Evolutionary conservation across 2,888 invertebrate species (phyloP).

Genomic region (Lasioglossum malachurum): DNA sequence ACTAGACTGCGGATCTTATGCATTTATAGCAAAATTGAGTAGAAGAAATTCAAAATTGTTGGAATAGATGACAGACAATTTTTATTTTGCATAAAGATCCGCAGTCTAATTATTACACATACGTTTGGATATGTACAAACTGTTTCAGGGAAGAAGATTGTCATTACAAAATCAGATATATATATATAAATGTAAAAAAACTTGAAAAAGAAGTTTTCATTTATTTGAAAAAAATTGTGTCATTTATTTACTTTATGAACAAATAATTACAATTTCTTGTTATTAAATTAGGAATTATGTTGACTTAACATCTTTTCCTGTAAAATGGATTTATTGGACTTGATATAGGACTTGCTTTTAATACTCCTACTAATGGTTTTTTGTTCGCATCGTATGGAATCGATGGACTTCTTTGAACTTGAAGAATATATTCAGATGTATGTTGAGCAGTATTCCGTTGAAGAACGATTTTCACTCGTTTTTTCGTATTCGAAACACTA

Average conservation of each 20-base stretch:
- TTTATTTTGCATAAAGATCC: no score
- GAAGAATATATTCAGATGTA: conserved; percentile 90
- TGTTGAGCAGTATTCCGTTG: conserved; percentile 90
- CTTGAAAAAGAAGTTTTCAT: not conserved
- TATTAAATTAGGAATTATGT: not conserved
- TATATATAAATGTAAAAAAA: not conserved
- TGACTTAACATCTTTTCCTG: conserved; percentile 82
- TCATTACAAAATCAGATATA: not conserved
- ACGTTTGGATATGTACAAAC: not conserved
- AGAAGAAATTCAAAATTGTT: no score
- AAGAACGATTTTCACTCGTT: conserved; percentile 91
- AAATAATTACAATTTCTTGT: conserved; percentile 30
- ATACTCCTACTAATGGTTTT: conserved; percentile 89
- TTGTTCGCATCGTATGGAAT: conserved; percentile 91
- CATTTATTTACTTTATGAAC: conserved; percentile 43
- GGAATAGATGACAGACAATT: no score
- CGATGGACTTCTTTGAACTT: conserved; percentile 90
- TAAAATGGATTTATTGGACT: conserved; percentile 93
- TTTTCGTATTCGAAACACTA: conserved; percentile 81
- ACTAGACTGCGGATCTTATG: no score
- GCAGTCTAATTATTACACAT: no score
- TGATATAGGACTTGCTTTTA: conserved; percentile 89
- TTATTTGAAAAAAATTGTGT: conserved; percentile 15
- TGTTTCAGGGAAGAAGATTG: not conserved
- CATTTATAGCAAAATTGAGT: no score